phyloP scores from a whole-genome alignment of 2,797 vertebrate genomes.

The Cottoperca gobio region DNA sequence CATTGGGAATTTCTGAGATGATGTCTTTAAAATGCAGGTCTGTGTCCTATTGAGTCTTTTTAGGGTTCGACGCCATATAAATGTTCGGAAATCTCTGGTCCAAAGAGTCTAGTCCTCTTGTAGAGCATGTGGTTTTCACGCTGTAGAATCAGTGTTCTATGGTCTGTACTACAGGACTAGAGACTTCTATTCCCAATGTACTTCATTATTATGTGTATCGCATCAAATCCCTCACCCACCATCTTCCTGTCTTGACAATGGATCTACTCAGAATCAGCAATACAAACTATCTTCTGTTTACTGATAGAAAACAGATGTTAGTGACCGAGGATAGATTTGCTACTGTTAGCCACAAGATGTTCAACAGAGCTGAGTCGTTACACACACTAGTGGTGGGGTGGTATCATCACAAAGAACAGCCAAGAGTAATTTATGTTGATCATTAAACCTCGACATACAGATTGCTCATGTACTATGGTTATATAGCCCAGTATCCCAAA shows the following conservation, averaged over 20 bases:
- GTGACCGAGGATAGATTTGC: neutral
- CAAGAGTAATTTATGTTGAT: neutral
- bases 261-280: neutral
- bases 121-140: neutral
- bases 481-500: neutral
- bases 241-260: neutral
- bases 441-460: neutral
- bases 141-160: neutral
- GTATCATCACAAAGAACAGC: neutral
- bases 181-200: neutral
- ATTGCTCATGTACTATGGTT: neutral
- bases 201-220: neutral
- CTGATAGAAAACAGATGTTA: conserved; percentile 18
- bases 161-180: neutral
- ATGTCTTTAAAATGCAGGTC: neutral
- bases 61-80: neutral
- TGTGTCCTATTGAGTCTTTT: neutral
- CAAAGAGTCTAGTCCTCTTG: neutral
- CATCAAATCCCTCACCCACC: neutral
- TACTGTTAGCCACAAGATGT: neutral
- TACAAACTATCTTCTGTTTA: conserved; percentile 16
- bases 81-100: neutral
- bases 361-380: neutral
- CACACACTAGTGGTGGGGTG: neutral
- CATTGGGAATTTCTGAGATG: neutral